A percentile compares a stretch with the other conserved stretches of the same genome.
These are phyloP conservation scores for Nymphalis polychloros DNA, from an alignment of 2,888 invertebrate species.

Conservation along the genomic window DNA sequence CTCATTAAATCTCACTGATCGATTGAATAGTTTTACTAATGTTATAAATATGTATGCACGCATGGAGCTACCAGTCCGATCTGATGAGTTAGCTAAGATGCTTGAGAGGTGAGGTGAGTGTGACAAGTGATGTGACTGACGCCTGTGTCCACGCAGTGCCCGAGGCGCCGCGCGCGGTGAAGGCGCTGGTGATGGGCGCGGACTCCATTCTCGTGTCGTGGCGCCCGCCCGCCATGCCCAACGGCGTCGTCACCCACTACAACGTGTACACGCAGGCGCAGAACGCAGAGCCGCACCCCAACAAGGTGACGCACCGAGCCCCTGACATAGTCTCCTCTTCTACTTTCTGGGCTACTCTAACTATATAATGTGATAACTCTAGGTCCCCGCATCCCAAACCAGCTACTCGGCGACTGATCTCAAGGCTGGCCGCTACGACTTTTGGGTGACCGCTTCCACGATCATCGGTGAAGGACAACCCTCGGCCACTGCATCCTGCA, in stretches of 20 bases:
- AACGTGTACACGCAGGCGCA: slow-evolving; percentile 93
- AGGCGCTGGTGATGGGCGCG: slow-evolving; percentile 94
- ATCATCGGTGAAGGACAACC: slow-evolving; percentile 96
- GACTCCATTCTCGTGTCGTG: slow-evolving; percentile 96
- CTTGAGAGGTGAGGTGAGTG: too few relatives aligned
- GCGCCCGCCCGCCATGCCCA: slow-evolving; percentile 95
- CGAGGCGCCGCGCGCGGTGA: slow-evolving; percentile 95
- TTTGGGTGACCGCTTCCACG: slow-evolving; percentile 97
- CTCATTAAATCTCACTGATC: neutral
- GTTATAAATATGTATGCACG: too few relatives aligned
- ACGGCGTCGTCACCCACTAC: slow-evolving; percentile 96
- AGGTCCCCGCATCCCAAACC: slow-evolving; percentile 90
- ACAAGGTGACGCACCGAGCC: slow-evolving; percentile 79
- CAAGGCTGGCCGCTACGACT: slow-evolving; percentile 92
- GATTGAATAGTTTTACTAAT: too few relatives aligned
- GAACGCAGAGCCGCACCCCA: slow-evolving; percentile 86
- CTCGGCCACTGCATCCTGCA: slow-evolving; percentile 92
- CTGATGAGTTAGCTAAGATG: too few relatives aligned
- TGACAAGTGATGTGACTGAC: too few relatives aligned
- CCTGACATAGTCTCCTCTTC: too few relatives aligned
- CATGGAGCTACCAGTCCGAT: too few relatives aligned
- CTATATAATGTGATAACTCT: neutral
- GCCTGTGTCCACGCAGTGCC: slow-evolving; percentile 86
- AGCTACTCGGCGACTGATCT: slow-evolving; percentile 93
- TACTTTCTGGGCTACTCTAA: too few relatives aligned